Percentiles rank a stretch among this genome's conserved stretches.
These are phyloP conservation scores for Catocala nupta DNA, from an alignment of 2,888 invertebrate species.

Conservation along the genomic window DNA sequence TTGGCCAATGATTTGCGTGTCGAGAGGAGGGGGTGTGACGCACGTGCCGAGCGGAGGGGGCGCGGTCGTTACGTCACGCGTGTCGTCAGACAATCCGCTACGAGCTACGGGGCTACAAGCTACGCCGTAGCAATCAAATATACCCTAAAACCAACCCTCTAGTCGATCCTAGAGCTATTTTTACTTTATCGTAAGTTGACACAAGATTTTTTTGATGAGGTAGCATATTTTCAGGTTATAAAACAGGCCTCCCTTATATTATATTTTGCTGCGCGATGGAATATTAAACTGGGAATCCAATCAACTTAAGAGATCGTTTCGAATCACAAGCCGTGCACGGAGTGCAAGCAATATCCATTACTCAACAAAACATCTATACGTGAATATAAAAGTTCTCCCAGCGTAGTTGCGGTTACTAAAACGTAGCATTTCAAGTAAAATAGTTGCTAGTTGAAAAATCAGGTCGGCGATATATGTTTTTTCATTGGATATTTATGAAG, in stretches of 20 bases:
- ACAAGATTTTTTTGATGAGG: slow-evolving; percentile 28
- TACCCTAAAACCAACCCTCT: slow-evolving; percentile 38
- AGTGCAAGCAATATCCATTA: slow-evolving; percentile 68
- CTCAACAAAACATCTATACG: slow-evolving; percentile 53
- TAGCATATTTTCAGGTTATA: slow-evolving; percentile 32
- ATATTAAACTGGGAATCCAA: slow-evolving; percentile 57
- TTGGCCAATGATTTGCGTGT: slow-evolving; percentile 73
- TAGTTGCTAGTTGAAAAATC: slow-evolving; percentile 30
- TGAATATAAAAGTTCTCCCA: slow-evolving; percentile 29
- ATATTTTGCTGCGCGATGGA: slow-evolving; percentile 34
- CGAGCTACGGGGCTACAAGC: slow-evolving; percentile 57
- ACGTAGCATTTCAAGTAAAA: slow-evolving; percentile 38
- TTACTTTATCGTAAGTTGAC: slow-evolving; percentile 33
- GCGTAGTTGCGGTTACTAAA: slow-evolving; percentile 31
- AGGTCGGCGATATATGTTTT: slow-evolving; percentile 24
- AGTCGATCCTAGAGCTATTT: slow-evolving; percentile 40
- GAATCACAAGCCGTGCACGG: slow-evolving; percentile 44
- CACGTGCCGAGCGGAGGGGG: slow-evolving; percentile 67
- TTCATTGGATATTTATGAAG: slow-evolving; percentile 24
- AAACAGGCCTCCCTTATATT: slow-evolving; percentile 34
- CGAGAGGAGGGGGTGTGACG: slow-evolving; percentile 60
- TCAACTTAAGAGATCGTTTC: slow-evolving; percentile 66
- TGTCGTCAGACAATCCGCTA: slow-evolving; percentile 68
- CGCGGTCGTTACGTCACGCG: slow-evolving; percentile 77
- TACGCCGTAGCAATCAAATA: slow-evolving; percentile 45